A percentile compares a stretch with the other conserved stretches of the same genome.
phyloP scores from a whole-genome alignment of 2,797 vertebrate species.

The Amblyopsis hoosieri region DNA sequence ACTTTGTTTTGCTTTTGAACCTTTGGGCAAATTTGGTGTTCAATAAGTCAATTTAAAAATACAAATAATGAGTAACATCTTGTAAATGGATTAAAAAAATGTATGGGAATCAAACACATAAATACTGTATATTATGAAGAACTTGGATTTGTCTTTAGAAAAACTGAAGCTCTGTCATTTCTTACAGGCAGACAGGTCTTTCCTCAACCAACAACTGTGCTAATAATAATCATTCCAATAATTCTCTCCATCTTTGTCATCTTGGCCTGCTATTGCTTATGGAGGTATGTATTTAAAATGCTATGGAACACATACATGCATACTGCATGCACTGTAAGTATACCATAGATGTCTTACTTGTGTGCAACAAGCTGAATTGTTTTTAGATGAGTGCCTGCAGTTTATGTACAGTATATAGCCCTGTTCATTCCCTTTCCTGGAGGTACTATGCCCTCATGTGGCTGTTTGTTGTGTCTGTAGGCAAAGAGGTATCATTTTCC shows the following conservation, averaged over 20 bases:
- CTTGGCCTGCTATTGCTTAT: slow-evolving; percentile 62
- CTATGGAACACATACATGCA: not conserved
- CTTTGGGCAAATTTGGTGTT: too few species aligned
- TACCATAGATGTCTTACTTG: too few species aligned
- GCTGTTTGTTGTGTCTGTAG: slow-evolving; percentile 26
- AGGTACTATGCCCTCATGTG: not conserved
- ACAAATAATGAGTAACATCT: too few species aligned
- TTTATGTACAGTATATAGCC: too few species aligned
- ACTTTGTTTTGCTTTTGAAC: too few species aligned
- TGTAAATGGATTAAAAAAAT: too few species aligned
- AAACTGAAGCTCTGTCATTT: not conserved
- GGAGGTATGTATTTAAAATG: slow-evolving; percentile 41
- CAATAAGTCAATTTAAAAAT: too few species aligned
- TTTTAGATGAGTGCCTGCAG: too few species aligned
- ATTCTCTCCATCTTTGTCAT: slow-evolving; percentile 38
- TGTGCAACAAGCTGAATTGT: too few species aligned
- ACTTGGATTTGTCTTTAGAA: not conserved
- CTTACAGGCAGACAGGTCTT: slow-evolving; percentile 10
- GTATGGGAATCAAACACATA: too few species aligned
- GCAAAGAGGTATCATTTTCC: slow-evolving; percentile 49
- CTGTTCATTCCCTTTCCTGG: not conserved
- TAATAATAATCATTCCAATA: slow-evolving; percentile 39
- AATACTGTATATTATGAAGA: not conserved
- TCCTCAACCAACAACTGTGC: not conserved
- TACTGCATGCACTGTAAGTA: too few species aligned